Conservation (phyloP, 2,888 invertebrate genomes). For the Drosophila conformis region DNA sequence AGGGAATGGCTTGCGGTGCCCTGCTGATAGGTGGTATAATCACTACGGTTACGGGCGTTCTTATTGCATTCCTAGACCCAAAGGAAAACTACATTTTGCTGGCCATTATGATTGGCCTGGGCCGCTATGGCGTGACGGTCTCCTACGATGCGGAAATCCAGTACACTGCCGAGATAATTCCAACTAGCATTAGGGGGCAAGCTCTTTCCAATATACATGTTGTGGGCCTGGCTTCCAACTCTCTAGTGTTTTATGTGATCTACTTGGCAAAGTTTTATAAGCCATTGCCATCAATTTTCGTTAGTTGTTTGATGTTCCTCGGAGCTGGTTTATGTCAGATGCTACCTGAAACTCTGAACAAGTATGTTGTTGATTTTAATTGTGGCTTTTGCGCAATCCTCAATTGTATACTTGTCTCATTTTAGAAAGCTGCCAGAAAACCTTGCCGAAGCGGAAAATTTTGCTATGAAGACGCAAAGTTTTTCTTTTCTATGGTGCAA, state of each 20-base stretch:
- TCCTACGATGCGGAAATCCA: constrained; percentile 89
- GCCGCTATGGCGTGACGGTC: constrained; percentile 87
- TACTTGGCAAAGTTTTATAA: constrained; percentile 85
- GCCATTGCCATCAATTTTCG: constrained; percentile 86
- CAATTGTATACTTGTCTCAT: not conserved
- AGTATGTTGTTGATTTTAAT: constrained; percentile 81
- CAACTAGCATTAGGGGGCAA: constrained; percentile 87
- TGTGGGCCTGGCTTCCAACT: constrained; percentile 87
- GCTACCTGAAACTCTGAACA: constrained; percentile 87
- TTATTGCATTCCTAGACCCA: constrained; percentile 83
- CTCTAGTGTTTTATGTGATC: constrained; percentile 87
- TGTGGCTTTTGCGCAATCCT: not conserved
- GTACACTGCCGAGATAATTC: constrained; percentile 88
- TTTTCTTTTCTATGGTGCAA: constrained; percentile 85
- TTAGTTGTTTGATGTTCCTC: constrained; percentile 85
- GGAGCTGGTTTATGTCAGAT: constrained; percentile 86
- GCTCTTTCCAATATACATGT: constrained; percentile 88
- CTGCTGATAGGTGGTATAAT: constrained; percentile 86
- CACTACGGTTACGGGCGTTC: constrained; percentile 85
- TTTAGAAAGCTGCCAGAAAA: constrained; percentile 86
- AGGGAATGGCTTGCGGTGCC: constrained; percentile 86
- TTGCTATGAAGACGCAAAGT: constrained; percentile 86
- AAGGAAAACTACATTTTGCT: constrained; percentile 83
- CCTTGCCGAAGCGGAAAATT: constrained; percentile 87
- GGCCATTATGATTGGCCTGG: constrained; percentile 85